These are phyloP conservation scores for Sebastes dallii DNA, from an alignment of 2,797 vertebrate species.

Conservation along the genomic window DNA sequence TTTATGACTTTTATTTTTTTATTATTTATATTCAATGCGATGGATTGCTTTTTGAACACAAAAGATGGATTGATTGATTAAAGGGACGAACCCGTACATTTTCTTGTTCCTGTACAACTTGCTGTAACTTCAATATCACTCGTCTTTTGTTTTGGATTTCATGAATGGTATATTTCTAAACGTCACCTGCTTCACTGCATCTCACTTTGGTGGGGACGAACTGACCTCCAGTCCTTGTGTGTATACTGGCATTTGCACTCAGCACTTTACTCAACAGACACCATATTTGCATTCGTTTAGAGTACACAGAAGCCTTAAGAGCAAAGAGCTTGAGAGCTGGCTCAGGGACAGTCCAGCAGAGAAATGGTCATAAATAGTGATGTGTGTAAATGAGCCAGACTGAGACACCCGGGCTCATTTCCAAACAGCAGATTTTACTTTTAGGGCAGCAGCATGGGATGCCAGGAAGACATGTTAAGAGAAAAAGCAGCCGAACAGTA, in stretches of 20 bases:
- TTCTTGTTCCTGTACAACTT: neutral
- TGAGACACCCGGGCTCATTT: constrained; percentile 21
- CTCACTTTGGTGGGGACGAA: neutral
- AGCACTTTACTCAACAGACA: neutral
- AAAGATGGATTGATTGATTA: neutral
- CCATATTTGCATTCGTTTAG: constrained; percentile 38
- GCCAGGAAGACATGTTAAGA: neutral
- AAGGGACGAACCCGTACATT: neutral
- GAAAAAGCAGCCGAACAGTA: neutral
- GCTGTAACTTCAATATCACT: neutral
- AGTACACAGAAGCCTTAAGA: neutral
- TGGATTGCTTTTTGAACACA: neutral
- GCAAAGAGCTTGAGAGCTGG: constrained; percentile 5
- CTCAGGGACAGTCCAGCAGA: constrained; percentile 14
- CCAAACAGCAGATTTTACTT: constrained; percentile 26
- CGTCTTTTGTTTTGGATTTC: neutral
- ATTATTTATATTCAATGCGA: neutral
- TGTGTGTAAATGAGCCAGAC: constrained; percentile 40
- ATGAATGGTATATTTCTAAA: neutral
- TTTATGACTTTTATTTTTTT: no score
- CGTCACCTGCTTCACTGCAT: neutral
- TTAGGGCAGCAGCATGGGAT: neutral
- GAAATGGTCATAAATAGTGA: constrained; percentile 35
- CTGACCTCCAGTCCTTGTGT: constrained; percentile 4
- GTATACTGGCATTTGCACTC: neutral